Evolutionary conservation across 1,140 invertebrate genomes (phyloP).

Genomic region (Lutraria rhynchaena): DNA sequence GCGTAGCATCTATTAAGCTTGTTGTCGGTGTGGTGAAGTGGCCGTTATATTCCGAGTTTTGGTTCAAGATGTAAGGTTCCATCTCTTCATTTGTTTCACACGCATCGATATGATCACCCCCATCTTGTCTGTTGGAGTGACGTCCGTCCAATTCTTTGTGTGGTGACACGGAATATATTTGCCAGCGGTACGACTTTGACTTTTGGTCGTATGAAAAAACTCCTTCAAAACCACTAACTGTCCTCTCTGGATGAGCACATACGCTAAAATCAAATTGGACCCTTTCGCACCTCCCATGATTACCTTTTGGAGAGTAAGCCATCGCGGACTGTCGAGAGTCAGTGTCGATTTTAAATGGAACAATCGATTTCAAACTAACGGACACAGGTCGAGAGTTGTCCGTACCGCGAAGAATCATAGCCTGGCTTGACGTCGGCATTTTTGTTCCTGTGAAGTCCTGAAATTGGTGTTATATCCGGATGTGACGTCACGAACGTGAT

Average conservation of each 20-base stretch:
- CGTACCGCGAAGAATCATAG: slow-evolving; percentile 47
- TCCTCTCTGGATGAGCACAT: background rate
- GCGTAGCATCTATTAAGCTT: slow-evolving; percentile 3
- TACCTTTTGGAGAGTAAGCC: too few relatives aligned
- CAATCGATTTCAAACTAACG: background rate
- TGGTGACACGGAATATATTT: slow-evolving; percentile 16
- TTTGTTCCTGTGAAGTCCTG: background rate
- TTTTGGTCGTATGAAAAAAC: slow-evolving; percentile 43
- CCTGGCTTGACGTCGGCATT: slow-evolving; percentile 56
- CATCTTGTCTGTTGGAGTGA: background rate
- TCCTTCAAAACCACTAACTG: slow-evolving; percentile 37
- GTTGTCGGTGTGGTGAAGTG: slow-evolving; percentile 46
- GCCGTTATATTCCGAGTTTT: slow-evolving; percentile 8
- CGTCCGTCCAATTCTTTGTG: background rate
- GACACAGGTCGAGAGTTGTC: background rate
- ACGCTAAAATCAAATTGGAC: slow-evolving; percentile 46
- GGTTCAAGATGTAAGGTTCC: background rate
- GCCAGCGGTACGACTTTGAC: slow-evolving; percentile 42
- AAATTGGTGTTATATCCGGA: too few relatives aligned
- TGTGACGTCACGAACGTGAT: too few relatives aligned
- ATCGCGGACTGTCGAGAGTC: background rate
- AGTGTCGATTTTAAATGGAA: slow-evolving; percentile 1
- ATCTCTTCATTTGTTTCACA: background rate
- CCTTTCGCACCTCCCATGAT: slow-evolving; percentile 4
- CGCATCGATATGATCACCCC: slow-evolving; percentile 1